phyloP scores from a whole-genome alignment of 2,797 vertebrate genomes.

The Enoplosus armatus region DNA sequence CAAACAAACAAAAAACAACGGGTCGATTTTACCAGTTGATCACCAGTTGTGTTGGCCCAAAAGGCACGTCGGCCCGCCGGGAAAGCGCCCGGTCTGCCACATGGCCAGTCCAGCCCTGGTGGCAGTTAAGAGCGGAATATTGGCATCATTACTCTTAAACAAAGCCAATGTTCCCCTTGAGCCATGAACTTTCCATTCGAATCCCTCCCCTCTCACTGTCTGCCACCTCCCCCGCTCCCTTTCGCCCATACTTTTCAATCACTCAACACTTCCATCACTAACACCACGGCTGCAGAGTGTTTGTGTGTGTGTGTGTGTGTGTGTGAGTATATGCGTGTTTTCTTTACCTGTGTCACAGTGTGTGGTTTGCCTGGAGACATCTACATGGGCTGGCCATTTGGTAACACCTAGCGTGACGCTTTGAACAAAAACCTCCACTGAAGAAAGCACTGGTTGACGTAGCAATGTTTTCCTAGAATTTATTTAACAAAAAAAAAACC shows the following conservation, averaged over 20 bases:
- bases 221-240: slow-evolving; percentile 2
- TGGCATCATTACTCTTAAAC: slow-evolving; percentile 13
- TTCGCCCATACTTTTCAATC: slow-evolving; percentile 6
- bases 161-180: slow-evolving; percentile 1
- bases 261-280: slow-evolving; percentile 35
- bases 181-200: slow-evolving; percentile 16
- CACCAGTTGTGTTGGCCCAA: no score
- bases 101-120: no score
- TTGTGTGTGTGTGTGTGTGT: neutral
- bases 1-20: no score
- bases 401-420: slow-evolving; percentile 11
- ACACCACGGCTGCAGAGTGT: slow-evolving; percentile 20
- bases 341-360: slow-evolving; percentile 17
- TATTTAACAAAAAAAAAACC: neutral
- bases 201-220: neutral
- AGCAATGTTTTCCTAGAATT: neutral
- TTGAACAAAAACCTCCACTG: neutral
- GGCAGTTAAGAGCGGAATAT: neutral
- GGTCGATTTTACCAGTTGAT: no score
- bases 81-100: no score
- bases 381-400: slow-evolving; percentile 22
- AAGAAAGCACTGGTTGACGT: neutral
- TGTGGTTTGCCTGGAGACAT: slow-evolving; percentile 37
- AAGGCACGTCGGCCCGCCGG: no score
- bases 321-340: slow-evolving; percentile 31